Evolutionary conservation across 2,797 vertebrate genomes (phyloP), one percentile per base, ranked within the genome.

Genomic region (Amblyopsis hoosieri): DNA sequence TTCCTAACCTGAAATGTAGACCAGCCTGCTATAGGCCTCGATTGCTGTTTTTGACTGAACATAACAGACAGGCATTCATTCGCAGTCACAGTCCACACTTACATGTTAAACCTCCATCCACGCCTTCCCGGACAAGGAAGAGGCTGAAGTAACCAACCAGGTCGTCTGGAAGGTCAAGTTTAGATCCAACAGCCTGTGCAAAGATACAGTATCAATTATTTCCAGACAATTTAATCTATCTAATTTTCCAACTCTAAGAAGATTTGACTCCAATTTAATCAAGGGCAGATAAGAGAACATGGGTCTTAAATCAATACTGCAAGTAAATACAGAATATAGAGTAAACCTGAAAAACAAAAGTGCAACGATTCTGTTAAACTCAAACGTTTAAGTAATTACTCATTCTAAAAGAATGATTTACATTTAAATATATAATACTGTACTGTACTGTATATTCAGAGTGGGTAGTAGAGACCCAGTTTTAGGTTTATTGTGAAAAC

Each of bases 81-180:
- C 50, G 9, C 33, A 54, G 46, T 31, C 12, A 23, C 45, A 58
- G 11, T 33, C 45, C 50, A 56, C n/a, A 96, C 96, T 97, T 85
- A 99, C 97, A 99, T 14, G 96, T 98, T 83, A 96, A 95, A 58
- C 92, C 91, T 69, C 95, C 95, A 0, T 98, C 95, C 68, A 87
- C 90, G 37, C 92, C 90, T 77, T 98, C 93, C 55, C 95, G 94
- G 68, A 99, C 93, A 23, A 99, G 93, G 76, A 97, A 99, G 51
- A 99, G 95, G 75, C 95, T 98, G 86, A 99, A 99, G 80, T 98
- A 99, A 52, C 96, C 97, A 0, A 97, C 92, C 48, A 99, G 92
- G 62, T 99, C 97, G 53, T 98, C 97, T 0, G 96, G 94, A 72
- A 99, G 93, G 79, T 97, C 96, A 45, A 99, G 91, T 76, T 99